Evolutionary conservation across 2,888 invertebrate genomes (phyloP).

Genomic region (Cryptophagus acutangulus): DNA sequence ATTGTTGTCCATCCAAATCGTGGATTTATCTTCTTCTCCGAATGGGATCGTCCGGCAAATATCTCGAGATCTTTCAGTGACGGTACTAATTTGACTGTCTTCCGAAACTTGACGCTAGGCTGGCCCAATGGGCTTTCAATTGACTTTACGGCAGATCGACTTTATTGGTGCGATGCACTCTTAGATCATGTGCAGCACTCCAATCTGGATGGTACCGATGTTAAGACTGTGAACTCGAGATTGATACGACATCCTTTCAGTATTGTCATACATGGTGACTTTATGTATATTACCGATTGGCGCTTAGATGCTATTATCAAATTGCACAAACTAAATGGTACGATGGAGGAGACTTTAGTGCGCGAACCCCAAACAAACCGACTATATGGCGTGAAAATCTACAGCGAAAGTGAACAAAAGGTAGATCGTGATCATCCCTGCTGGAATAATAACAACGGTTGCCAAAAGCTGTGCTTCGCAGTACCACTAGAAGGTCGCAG

Average conservation of each 20-base stretch:
- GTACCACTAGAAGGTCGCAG: conserved; percentile 62
- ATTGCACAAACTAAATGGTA: conserved; percentile 83
- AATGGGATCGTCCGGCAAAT: conserved; percentile 95
- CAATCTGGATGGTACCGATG: conserved; percentile 84
- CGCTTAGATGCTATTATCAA: conserved; percentile 89
- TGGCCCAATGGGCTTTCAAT: conserved; percentile 98
- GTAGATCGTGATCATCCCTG: conserved; percentile 75
- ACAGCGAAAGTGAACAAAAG: conserved; percentile 69
- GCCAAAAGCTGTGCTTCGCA: conserved; percentile 93
- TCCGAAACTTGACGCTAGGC: conserved; percentile 85
- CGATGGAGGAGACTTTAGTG: conserved; percentile 79
- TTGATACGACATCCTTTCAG: conserved; percentile 87
- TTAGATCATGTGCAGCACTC: conserved; percentile 95
- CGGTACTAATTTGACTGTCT: conserved; percentile 80
- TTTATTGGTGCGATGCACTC: conserved; percentile 97
- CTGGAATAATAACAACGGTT: conserved; percentile 78
- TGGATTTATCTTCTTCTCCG: conserved; percentile 91
- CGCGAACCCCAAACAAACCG: conserved; percentile 86
- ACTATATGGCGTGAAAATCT: conserved; percentile 84
- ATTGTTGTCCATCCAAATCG: conserved; percentile 96
- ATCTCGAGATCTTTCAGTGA: conserved; percentile 91
- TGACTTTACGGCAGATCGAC: conserved; percentile 78
- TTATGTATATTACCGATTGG: conserved; percentile 98
- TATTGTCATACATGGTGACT: conserved; percentile 82
- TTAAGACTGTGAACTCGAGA: conserved; percentile 81